A percentile compares a stretch with the other conserved stretches of the same genome.
Evolutionary conservation across 1,140 invertebrate genomes (phyloP).

Genomic region (Drosophila sp.): DNA sequence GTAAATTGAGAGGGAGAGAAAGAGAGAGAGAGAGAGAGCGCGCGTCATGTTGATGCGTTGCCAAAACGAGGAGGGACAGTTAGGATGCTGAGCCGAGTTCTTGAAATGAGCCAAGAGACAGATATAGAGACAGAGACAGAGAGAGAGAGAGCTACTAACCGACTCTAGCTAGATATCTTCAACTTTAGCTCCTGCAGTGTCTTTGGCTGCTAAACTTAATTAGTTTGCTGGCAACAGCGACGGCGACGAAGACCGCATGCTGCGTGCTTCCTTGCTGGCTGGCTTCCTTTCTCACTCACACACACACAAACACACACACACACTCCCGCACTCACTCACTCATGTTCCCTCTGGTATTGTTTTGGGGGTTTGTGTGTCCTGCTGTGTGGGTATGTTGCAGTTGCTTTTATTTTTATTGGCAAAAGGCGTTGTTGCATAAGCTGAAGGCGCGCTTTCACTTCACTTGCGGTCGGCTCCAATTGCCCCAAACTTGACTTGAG

Average conservation of each 20-base stretch:
- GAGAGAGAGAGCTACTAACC: conserved; percentile 18
- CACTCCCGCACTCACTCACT: no score
- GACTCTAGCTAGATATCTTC: background rate
- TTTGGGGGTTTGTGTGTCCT: background rate
- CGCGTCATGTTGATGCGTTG: conserved; percentile 37
- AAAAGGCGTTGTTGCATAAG: conserved; percentile 48
- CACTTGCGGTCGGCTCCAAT: conserved; percentile 38
- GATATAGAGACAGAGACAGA: background rate
- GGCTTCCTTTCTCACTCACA: background rate
- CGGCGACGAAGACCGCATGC: conserved; percentile 38
- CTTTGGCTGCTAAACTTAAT: conserved; percentile 67
- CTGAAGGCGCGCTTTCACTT: conserved; percentile 25
- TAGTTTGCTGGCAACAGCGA: conserved; percentile 59
- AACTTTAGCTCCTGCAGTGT: conserved; percentile 24
- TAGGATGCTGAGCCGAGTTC: conserved; percentile 11
- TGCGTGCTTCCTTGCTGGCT: conserved; percentile 20
- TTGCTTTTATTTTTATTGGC: conserved; percentile 47
- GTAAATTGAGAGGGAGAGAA: conserved; percentile 34
- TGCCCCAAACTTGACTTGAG: conserved; percentile 29
- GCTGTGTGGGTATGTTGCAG: conserved; percentile 19
- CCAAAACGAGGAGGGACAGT: background rate
- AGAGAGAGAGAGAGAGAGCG: conserved; percentile 15
- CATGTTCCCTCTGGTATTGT: background rate
- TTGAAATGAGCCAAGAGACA: conserved; percentile 35
- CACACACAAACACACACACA: no score